A percentile compares a stretch with the other conserved stretches of the same genome.
Conservation (phyloP, 2,113 vertebrate genomes). For the Sigmodon hispidus region DNA sequence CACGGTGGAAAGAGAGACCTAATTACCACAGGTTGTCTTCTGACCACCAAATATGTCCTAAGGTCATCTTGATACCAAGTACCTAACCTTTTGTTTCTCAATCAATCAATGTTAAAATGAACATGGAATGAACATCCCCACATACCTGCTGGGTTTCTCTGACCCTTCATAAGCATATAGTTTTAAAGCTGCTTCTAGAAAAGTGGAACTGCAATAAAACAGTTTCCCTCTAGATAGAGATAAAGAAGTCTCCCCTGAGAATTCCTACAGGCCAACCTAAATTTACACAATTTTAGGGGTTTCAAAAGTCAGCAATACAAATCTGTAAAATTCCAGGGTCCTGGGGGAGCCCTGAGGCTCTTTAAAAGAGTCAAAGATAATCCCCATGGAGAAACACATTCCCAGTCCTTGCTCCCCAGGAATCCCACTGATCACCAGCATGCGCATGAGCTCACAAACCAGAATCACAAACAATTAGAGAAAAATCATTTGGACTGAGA, state of each 20-base stretch:
- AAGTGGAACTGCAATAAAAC: neutral
- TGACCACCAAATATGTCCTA: neutral
- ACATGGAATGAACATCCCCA: neutral
- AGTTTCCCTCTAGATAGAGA: neutral
- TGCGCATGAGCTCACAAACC: neutral
- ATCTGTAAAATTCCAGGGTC: neutral
- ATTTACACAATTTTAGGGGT: neutral
- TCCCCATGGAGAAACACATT: neutral
- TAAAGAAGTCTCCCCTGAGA: neutral
- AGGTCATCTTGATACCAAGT: neutral
- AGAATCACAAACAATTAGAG: neutral
- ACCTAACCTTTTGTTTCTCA: neutral
- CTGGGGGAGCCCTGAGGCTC: neutral
- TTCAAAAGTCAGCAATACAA: constrained; percentile 17
- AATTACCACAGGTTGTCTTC: neutral
- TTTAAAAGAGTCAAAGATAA: constrained; percentile 12
- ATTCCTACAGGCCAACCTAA: neutral
- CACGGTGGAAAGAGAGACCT: neutral
- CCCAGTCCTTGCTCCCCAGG: neutral
- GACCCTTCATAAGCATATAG: neutral
- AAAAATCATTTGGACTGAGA: neutral
- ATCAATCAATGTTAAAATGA: neutral
- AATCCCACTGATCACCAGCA: neutral
- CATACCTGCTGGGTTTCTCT: neutral
- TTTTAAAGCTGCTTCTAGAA: neutral